Base-by-base conservation (phyloP, 2,113 vertebrate genomes). In the Lipophrys pholis region DNA sequence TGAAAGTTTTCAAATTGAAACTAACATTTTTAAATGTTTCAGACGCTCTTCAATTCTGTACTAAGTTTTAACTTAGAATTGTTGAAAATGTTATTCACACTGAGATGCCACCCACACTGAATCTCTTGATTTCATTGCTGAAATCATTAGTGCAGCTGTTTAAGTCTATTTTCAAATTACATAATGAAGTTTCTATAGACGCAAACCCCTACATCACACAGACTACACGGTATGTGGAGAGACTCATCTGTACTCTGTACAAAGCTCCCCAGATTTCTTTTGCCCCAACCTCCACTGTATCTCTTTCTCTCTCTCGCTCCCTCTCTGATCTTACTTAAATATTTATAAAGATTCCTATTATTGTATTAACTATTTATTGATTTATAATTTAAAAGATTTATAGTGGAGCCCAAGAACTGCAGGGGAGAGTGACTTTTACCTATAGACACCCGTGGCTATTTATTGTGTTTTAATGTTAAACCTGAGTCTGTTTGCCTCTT, bases 321-420 rank as follows among this genome's bases (percentile, higher is more conserved):
- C 73, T 75, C 60, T 81, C 73, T 90, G 84, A 59, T 57, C 84
- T 78, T 87, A 87, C 94, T 98, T 93, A 97, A 98, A 97, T 96
- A 98, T 97, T 96, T 95, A 98, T 93, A 89, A 92, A 93, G 94
- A 93, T 92, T 93, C 94, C 95, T 97, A 95, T 96, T 96, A 95
- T 95, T 94, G 94, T 96, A 98, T 98, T 97, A 98, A 97, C 94
- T 96, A 98, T 97, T 98, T 97, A 98, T 97, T 83, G 94, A 98
- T 98, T 96, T 97, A 95, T 97, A 94, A 96, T 97, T 97, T 96
- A 95, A 96, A 97, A 97, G 95, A 97, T 96, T 95, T 95, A 96
- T 96, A 94, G 91, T 72, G 42, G 71, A 81, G 93, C 87, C 86
- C 92, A 93, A 92, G 93, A 95, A 95, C 93, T 93, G 67, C 72